Evolutionary conservation across 2,888 invertebrate genomes (phyloP).

Genomic region (Orgyia antiqua): DNA sequence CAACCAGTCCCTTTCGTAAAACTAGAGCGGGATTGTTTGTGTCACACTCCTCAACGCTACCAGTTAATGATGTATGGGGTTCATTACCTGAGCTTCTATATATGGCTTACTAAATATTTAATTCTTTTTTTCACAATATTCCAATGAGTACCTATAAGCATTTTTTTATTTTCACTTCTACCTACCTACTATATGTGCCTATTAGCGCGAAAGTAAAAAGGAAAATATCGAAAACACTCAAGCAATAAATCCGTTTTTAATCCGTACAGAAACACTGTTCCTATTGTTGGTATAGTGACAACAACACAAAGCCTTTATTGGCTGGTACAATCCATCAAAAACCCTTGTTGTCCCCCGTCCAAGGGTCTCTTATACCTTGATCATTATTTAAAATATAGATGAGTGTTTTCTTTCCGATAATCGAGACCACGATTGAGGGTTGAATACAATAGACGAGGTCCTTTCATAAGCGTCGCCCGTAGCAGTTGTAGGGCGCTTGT

Average conservation of each 20-base stretch:
- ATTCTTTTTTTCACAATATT: too few relatives aligned
- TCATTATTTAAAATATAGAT: conserved; percentile 79
- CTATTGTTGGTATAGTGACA: conserved; percentile 36
- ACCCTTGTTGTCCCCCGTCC: conserved; percentile 45
- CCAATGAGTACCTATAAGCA: too few relatives aligned
- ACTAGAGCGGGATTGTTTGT: conserved; percentile 71
- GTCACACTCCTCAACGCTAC: conserved; percentile 50
- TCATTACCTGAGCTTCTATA: conserved; percentile 55
- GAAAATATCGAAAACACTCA: too few relatives aligned
- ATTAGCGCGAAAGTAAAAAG: too few relatives aligned
- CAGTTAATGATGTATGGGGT: conserved; percentile 70
- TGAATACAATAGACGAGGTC: conserved; percentile 56
- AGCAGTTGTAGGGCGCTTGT: conserved; percentile 46
- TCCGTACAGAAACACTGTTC: background rate
- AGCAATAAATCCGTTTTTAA: too few relatives aligned
- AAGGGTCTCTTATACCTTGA: conserved; percentile 48
- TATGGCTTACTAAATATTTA: conserved; percentile 38
- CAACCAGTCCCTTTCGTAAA: conserved; percentile 61
- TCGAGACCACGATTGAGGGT: conserved; percentile 73
- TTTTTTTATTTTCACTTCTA: too few relatives aligned
- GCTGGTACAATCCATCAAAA: conserved; percentile 67
- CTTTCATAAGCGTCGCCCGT: conserved; percentile 63
- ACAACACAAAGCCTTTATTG: conserved; percentile 56
- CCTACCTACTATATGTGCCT: too few relatives aligned
- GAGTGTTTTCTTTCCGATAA: conserved; percentile 77